Conservation (phyloP, 1,140 invertebrate genomes). For the Teleopsis dalmanni region DNA sequence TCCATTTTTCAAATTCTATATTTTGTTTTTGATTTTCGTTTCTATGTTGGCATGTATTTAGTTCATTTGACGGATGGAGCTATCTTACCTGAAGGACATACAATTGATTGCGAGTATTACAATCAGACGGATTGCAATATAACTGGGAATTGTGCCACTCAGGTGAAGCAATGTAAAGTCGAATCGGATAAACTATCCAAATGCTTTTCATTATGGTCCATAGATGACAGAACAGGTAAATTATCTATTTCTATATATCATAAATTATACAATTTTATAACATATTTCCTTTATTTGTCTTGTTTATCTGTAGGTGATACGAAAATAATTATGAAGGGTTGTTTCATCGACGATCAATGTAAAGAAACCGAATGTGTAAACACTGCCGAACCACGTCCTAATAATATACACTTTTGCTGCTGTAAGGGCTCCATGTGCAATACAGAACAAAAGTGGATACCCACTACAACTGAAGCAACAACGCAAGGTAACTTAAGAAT, state of each 20-base stretch:
- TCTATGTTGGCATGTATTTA: not conserved
- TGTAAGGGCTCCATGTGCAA: conserved; percentile 89
- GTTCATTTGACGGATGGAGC: conserved; percentile 14
- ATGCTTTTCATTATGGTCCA: conserved; percentile 51
- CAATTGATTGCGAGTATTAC: conserved; percentile 30
- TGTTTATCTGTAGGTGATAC: conserved; percentile 26
- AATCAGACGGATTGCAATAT: conserved; percentile 30
- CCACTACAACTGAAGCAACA: conserved; percentile 56
- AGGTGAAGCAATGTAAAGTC: conserved; percentile 25
- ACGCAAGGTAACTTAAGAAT: conserved; percentile 37
- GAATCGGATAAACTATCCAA: conserved; percentile 35
- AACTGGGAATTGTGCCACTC: conserved; percentile 16
- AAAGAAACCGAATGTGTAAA: conserved; percentile 64
- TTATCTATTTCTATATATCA: not conserved
- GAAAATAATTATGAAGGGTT: conserved; percentile 58
- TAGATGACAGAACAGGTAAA: conserved; percentile 45
- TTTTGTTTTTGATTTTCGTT: conserved; percentile 1
- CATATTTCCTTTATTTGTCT: conserved; percentile 4
- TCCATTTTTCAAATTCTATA: not conserved
- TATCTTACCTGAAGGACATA: conserved; percentile 28
- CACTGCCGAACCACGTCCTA: conserved; percentile 54
- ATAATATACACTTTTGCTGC: conserved; percentile 75
- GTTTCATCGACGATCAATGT: conserved; percentile 73
- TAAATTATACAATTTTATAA: conserved; percentile 7
- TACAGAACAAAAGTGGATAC: conserved; percentile 64